Conservation (phyloP, 2,113 vertebrate genomes). For the Carollia perspicillata region DNA sequence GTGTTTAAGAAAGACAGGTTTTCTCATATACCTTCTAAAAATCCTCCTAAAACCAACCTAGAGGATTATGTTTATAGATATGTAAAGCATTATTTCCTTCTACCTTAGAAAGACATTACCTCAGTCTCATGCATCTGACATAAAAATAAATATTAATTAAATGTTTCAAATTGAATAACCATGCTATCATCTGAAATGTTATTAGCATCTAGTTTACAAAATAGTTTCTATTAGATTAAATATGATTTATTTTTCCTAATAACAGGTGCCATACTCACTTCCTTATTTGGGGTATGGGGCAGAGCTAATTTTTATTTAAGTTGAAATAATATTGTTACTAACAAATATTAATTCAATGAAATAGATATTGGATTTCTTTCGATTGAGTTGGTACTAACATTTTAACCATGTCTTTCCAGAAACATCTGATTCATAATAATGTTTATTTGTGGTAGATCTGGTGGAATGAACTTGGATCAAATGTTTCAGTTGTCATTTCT, state of each 20-base stretch:
- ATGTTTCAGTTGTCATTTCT: conserved; percentile 29
- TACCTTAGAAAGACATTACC: conserved; percentile 18
- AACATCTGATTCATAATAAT: not conserved
- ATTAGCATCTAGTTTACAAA: not conserved
- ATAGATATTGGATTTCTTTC: not conserved
- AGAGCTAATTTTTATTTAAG: conserved; percentile 35
- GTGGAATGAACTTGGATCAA: conserved; percentile 9
- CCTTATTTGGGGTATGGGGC: not conserved
- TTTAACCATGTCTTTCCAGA: conserved; percentile 41
- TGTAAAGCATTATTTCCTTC: not conserved
- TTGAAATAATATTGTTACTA: conserved; percentile 27
- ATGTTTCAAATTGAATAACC: conserved; percentile 26
- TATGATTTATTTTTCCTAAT: not conserved
- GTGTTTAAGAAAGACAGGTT: conserved; percentile 34
- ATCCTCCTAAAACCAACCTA: not conserved
- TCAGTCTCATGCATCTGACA: not conserved
- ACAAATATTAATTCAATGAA: conserved; percentile 17
- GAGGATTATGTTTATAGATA: not conserved
- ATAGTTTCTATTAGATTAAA: conserved; percentile 8
- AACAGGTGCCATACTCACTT: not conserved
- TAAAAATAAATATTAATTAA: conserved; percentile 38
- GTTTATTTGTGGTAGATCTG: not conserved
- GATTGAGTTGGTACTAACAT: not conserved
- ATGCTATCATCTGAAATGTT: not conserved
- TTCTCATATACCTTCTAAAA: not conserved